phyloP scores from a whole-genome alignment of 2,888 invertebrate genomes.

The Psylliodes chrysocephalus region DNA sequence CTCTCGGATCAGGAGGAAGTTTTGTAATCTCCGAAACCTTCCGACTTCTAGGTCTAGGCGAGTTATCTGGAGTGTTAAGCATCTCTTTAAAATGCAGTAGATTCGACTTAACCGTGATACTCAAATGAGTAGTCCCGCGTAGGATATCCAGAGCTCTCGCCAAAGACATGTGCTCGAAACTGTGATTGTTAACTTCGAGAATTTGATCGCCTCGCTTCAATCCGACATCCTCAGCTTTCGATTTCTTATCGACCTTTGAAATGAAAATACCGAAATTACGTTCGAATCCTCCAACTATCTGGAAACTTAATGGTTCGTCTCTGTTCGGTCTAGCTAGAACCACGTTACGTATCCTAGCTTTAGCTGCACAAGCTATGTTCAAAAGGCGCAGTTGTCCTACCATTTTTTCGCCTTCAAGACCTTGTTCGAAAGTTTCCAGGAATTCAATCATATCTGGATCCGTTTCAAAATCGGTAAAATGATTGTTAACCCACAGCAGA shows the following conservation, averaged over 20 bases:
- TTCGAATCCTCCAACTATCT: slow-evolving; percentile 93
- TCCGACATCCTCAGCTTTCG: slow-evolving; percentile 95
- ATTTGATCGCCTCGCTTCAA: slow-evolving; percentile 98
- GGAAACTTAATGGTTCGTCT: slow-evolving; percentile 93
- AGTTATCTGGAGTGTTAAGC: slow-evolving; percentile 81
- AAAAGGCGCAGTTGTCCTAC: slow-evolving; percentile 70
- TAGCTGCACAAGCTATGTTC: slow-evolving; percentile 97
- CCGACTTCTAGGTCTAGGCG: slow-evolving; percentile 76
- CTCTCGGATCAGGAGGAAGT: slow-evolving; percentile 76
- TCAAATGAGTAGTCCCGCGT: slow-evolving; percentile 92
- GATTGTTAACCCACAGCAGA: slow-evolving; percentile 98
- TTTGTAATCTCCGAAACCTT: slow-evolving; percentile 71
- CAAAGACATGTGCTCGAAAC: slow-evolving; percentile 93
- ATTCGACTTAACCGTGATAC: slow-evolving; percentile 97
- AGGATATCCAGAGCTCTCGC: slow-evolving; percentile 93
- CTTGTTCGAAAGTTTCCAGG: slow-evolving; percentile 89
- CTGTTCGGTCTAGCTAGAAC: slow-evolving; percentile 91
- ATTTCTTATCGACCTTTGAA: slow-evolving; percentile 90
- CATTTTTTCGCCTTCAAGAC: slow-evolving; percentile 57
- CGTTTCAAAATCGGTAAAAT: slow-evolving; percentile 97
- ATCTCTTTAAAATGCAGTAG: slow-evolving; percentile 86
- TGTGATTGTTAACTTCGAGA: slow-evolving; percentile 96
- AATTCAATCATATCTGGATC: slow-evolving; percentile 97
- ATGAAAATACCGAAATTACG: slow-evolving; percentile 89
- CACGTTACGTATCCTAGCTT: slow-evolving; percentile 91